Conservation (phyloP, 2,888 invertebrate species). For the Netelia inedita region DNA sequence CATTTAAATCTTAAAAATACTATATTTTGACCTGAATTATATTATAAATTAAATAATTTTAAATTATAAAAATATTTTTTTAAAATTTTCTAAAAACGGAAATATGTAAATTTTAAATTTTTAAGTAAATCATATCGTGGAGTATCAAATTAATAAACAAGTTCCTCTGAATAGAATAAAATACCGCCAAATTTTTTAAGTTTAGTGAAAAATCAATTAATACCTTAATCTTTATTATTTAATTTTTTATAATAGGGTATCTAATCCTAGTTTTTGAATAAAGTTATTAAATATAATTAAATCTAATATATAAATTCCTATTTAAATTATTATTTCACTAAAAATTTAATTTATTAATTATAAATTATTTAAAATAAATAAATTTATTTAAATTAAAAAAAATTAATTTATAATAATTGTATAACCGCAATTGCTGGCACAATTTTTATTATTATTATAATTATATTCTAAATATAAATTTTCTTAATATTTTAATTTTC, state of each 20-base stretch:
- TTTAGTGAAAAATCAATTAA: slow-evolving; percentile 85
- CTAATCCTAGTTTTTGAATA: slow-evolving; percentile 88
- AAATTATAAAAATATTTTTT: slow-evolving; percentile 86
- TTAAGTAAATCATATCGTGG: slow-evolving; percentile 87
- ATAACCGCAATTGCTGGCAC: slow-evolving; percentile 91
- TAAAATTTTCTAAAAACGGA: slow-evolving; percentile 84
- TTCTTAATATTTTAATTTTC: slow-evolving; percentile 85
- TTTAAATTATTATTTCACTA: slow-evolving; percentile 84
- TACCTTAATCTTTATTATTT: slow-evolving; percentile 86
- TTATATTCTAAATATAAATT: slow-evolving; percentile 88
- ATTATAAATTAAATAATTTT: slow-evolving; percentile 80
- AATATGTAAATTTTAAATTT: slow-evolving; percentile 86
- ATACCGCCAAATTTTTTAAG: slow-evolving; percentile 90
- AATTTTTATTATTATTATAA: slow-evolving; percentile 88
- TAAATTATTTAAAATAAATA: slow-evolving; percentile 87
- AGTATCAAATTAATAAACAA: slow-evolving; percentile 88
- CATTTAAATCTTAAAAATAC: slow-evolving; percentile 88
- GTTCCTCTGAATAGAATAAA: slow-evolving; percentile 90
- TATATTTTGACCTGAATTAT: slow-evolving; percentile 91
- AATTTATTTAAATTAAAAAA: slow-evolving; percentile 86
- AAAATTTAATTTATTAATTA: slow-evolving; percentile 78
- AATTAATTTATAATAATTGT: slow-evolving; percentile 88
- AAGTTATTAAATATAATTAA: slow-evolving; percentile 72
- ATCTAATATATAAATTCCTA: too few species aligned
- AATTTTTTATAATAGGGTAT: slow-evolving; percentile 89